A percentile compares a stretch with the other conserved stretches of the same genome.
Conservation (phyloP, 2,888 invertebrate species). For the Andrena trimmerana region DNA sequence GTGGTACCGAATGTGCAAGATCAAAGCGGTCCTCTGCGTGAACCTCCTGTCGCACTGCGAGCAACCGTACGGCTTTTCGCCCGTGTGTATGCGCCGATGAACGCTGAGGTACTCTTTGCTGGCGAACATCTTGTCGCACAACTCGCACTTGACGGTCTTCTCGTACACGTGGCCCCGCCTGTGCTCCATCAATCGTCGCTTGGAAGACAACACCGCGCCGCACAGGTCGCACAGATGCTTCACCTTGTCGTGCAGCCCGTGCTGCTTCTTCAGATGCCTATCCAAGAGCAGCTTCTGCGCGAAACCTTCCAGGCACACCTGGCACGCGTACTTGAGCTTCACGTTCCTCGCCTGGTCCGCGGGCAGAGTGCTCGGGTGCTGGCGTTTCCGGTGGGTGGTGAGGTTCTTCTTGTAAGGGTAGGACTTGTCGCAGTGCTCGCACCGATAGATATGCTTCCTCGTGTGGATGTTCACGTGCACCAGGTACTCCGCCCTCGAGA, state of each 20-base stretch:
- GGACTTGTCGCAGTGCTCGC: constrained; percentile 76
- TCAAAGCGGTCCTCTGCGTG: constrained; percentile 79
- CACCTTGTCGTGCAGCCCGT: constrained; percentile 65
- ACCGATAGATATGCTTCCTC: constrained; percentile 71
- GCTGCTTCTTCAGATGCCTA: constrained; percentile 74
- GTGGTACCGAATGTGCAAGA: constrained; percentile 80
- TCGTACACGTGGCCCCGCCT: constrained; percentile 73
- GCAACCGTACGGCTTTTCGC: constrained; percentile 81
- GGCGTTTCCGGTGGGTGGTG: constrained; percentile 73
- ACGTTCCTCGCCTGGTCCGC: not conserved
- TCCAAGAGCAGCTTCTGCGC: constrained; percentile 67
- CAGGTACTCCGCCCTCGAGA: constrained; percentile 74
- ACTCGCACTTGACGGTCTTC: constrained; percentile 74
- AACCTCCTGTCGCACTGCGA: constrained; percentile 80
- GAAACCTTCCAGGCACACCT: constrained; percentile 74
- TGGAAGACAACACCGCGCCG: constrained; percentile 74
- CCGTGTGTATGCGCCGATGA: constrained; percentile 79
- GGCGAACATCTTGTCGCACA: constrained; percentile 75
- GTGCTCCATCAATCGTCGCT: constrained; percentile 73
- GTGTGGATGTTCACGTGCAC: constrained; percentile 79
- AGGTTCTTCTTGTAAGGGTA: constrained; percentile 81
- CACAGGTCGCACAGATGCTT: constrained; percentile 79
- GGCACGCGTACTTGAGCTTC: constrained; percentile 68
- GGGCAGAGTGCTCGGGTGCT: constrained; percentile 62
- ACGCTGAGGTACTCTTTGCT: constrained; percentile 76